These are phyloP conservation scores for Pomatostomus ruficeps DNA, from an alignment of 2,113 vertebrate genomes.

Conservation along the genomic window DNA sequence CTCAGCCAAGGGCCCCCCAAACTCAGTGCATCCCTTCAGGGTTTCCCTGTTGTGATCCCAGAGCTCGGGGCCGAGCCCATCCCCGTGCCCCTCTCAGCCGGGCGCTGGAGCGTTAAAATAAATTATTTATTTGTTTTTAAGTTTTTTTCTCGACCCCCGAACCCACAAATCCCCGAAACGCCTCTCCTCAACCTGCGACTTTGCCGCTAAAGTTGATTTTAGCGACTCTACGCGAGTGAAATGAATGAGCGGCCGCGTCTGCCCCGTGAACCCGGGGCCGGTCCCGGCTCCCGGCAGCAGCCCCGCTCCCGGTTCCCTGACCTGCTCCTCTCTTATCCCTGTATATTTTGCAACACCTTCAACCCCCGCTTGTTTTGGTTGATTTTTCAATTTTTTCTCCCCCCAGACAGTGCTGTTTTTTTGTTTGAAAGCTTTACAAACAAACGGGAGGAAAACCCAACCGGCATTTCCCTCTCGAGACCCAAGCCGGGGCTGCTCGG, in stretches of 20 bases:
- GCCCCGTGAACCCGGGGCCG: neutral
- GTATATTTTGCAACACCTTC: neutral
- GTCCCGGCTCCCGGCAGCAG: no score
- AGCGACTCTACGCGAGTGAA: neutral
- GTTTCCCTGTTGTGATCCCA: neutral
- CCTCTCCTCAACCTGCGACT: neutral
- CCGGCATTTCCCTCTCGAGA: neutral
- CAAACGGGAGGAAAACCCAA: neutral
- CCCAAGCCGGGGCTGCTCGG: neutral
- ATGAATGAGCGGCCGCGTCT: neutral
- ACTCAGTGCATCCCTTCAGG: neutral
- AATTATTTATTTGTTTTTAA: neutral
- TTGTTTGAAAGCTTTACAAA: neutral
- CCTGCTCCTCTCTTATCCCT: neutral
- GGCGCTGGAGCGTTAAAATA: neutral
- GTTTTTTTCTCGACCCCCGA: accelerated
- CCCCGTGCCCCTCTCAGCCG: neutral
- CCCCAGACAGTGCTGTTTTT: neutral
- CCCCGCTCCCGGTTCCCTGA: neutral
- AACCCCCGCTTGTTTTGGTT: accelerated
- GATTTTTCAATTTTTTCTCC: accelerated
- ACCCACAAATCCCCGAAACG: neutral
- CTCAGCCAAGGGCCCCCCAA: neutral
- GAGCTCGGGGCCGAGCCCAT: neutral
- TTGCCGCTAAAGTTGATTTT: neutral